A percentile compares a stretch with the other conserved stretches of the same genome.
phyloP scores from a whole-genome alignment of 1,140 invertebrate genomes.

The Drosophila mauritiana region DNA sequence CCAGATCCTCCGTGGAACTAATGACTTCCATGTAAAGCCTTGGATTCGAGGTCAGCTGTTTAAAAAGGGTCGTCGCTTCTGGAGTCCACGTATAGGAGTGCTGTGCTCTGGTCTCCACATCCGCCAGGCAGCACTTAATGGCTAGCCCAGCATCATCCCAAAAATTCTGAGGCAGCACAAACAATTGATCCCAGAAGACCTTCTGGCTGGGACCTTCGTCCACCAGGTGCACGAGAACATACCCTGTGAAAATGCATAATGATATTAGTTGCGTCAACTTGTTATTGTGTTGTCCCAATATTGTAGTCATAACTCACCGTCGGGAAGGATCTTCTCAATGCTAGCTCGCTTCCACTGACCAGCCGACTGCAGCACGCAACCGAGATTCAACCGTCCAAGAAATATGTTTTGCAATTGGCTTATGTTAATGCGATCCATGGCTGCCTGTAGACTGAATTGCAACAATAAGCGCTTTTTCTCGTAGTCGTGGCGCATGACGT shows the following conservation, averaged over 20 bases:
- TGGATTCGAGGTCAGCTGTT: slow-evolving; percentile 64
- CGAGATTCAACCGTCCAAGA: slow-evolving; percentile 44
- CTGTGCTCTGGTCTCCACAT: slow-evolving; percentile 67
- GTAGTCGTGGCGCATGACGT: slow-evolving; percentile 45
- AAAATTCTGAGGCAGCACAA: slow-evolving; percentile 48
- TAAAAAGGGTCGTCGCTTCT: slow-evolving; percentile 45
- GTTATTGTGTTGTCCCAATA: too few species aligned
- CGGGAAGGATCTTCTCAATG: slow-evolving; percentile 47
- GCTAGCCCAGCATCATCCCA: slow-evolving; percentile 22
- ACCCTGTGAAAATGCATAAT: slow-evolving; percentile 22
- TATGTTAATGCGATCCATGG: slow-evolving; percentile 29
- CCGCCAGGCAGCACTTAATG: slow-evolving; percentile 61
- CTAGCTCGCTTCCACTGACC: slow-evolving; percentile 64
- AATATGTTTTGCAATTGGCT: slow-evolving; percentile 48
- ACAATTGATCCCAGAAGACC: slow-evolving; percentile 59
- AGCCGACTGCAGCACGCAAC: slow-evolving; percentile 47
- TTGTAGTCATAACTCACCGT: slow-evolving; percentile 36
- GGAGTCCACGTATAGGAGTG: slow-evolving; percentile 61
- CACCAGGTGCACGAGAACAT: slow-evolving; percentile 59
- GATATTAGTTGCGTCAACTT: too few species aligned
- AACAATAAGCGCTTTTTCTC: neutral
- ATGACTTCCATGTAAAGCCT: slow-evolving; percentile 53
- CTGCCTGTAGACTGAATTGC: slow-evolving; percentile 7
- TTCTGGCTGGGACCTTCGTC: slow-evolving; percentile 53
- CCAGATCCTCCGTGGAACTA: neutral